These are phyloP conservation scores for Holacanthella duospinosa DNA, from an alignment of 2,888 invertebrate genomes.

Conservation along the genomic window DNA sequence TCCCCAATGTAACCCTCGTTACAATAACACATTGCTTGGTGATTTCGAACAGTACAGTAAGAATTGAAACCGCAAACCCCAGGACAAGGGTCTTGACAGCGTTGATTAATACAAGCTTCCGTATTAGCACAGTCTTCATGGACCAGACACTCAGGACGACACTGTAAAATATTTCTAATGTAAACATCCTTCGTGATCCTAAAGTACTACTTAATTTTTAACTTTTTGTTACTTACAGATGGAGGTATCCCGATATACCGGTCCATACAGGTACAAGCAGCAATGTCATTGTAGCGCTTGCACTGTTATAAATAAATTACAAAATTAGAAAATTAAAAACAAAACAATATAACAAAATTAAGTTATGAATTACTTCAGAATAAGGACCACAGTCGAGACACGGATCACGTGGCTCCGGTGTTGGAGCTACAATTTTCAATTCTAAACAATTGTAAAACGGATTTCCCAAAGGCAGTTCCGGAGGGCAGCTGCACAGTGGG, in stretches of 20 bases:
- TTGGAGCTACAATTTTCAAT: not conserved
- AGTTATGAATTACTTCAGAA: no score
- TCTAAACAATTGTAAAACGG: not conserved
- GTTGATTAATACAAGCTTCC: conserved; percentile 71
- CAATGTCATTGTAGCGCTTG: conserved; percentile 24
- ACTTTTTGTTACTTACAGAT: conserved; percentile 15
- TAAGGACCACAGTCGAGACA: not conserved
- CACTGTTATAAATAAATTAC: no score
- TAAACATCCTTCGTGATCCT: not conserved
- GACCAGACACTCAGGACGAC: conserved; percentile 76
- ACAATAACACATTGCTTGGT: conserved; percentile 51
- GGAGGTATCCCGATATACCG: conserved; percentile 61
- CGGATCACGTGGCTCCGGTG: not conserved
- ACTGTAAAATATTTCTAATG: conserved; percentile 40
- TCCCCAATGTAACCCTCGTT: conserved; percentile 49
- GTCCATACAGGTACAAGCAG: conserved; percentile 51
- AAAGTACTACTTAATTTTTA: no score
- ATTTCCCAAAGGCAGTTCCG: not conserved
- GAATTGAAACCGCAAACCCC: conserved; percentile 47
- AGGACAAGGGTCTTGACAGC: conserved; percentile 71
- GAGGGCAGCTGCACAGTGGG: conserved; percentile 43
- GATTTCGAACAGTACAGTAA: conserved; percentile 45
- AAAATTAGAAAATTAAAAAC: no score
- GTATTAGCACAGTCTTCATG: conserved; percentile 73
- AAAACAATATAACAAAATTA: no score